Evolutionary conservation across 1,140 invertebrate genomes (phyloP), one percentile per base, ranked within the genome.

Genomic region (Diachasmimorpha longicaudata): DNA sequence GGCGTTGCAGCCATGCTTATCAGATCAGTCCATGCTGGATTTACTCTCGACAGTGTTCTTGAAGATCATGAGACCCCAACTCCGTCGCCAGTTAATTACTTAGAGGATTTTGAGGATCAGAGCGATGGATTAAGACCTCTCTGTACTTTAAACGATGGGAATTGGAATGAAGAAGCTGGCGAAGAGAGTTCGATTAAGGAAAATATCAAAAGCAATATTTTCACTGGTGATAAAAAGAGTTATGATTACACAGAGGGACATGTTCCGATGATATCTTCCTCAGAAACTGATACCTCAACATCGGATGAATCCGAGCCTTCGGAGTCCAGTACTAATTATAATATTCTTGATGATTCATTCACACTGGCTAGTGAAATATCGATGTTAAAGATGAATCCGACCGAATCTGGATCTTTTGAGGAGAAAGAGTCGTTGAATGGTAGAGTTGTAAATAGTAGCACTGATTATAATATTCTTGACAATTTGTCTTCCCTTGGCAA

Each of bases 1-100:
- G 86, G 89, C 1, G 93, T 93, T 89, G 92, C 91, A 1, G 91
- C 92, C 10, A 88, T 93, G 71, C 83, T 94, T 21, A 93, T 93
- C 1, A 87, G 91, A 76, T 93, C 92, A 6, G 89, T 93, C 6
- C 92, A 92, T 63, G 91, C 90, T n/a, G 92, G 89, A 76, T 70
- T 83, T 23, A 81, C 83, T 11, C 82, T 93, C 8, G 91, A 92
- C 46, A 90, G 90, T 70, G 91, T 92, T 5, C 88, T 84, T 44
- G 91, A 92, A 81, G 89, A 87, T 52, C 89, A 90, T 36, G 91
- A 92, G 79, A 90, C 89, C 0, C 82, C 84, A 8, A 79, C 81
- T 14, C 80, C 83, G 0, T 81, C 82, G 13, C 82, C 84, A 0
- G 82, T 86, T 0, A 84, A 85, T 77, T 85, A 85, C 23, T 31